Evolutionary conservation across 37 sponge, comb jelly and placozoan genomes (phyloP).

Genomic region (Beroe forskalii): DNA sequence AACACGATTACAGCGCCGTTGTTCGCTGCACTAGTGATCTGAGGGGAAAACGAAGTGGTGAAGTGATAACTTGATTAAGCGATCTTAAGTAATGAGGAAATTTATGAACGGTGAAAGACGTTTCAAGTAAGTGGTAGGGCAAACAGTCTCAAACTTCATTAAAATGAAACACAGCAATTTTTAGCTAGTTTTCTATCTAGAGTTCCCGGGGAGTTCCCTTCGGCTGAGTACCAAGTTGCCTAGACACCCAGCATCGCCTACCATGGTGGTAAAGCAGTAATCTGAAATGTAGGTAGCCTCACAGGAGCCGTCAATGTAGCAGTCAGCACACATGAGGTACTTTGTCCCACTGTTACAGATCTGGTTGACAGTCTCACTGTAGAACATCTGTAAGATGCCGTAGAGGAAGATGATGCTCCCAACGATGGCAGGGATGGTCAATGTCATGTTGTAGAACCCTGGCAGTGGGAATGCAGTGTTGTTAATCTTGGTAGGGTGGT

Average conservation of each 20-base stretch:
- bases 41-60: background rate
- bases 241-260: too few relatives aligned
- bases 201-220: too few relatives aligned
- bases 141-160: too few relatives aligned
- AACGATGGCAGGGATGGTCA: constrained; percentile 11
- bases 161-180: too few relatives aligned
- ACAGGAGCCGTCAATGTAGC: constrained; percentile 32
- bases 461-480: too few relatives aligned
- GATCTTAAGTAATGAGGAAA: too few relatives aligned
- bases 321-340: constrained; percentile 58
- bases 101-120: too few relatives aligned
- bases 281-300: constrained; percentile 55
- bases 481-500: too few relatives aligned
- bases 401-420: background rate
- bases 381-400: constrained; percentile 40
- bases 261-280: constrained; percentile 55
- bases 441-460: constrained; percentile 43
- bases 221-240: too few relatives aligned
- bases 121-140: too few relatives aligned
- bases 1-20: constrained; percentile 55
- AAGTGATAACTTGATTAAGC: too few relatives aligned
- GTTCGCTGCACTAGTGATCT: constrained; percentile 53
- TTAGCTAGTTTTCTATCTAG: too few relatives aligned
- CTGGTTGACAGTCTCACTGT: background rate
- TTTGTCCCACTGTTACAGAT: constrained; percentile 38